phyloP scores from a whole-genome alignment of 2,888 invertebrate genomes.

The Heterodera filipjevi region DNA sequence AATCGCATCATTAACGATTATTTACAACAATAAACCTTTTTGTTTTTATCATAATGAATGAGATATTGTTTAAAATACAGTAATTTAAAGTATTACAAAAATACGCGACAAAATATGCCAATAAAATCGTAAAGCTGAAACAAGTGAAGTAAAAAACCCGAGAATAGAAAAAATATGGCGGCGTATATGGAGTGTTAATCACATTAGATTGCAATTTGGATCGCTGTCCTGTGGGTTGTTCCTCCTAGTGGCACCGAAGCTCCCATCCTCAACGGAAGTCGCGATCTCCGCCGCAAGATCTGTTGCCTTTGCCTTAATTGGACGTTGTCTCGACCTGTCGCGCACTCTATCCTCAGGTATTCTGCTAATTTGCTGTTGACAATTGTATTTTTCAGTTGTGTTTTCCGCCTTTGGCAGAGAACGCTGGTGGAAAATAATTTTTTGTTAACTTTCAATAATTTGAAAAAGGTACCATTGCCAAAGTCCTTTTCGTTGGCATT shows the following conservation, averaged over 20 bases:
- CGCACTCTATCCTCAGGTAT: background rate
- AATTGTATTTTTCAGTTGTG: background rate
- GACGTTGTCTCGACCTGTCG: background rate
- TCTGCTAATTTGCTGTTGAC: background rate
- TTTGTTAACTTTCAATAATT: background rate
- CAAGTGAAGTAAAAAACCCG: background rate
- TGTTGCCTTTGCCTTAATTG: background rate
- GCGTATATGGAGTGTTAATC: background rate
- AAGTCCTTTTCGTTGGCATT: background rate
- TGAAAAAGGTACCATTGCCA: background rate
- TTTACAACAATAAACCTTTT: too few species aligned
- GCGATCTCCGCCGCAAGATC: background rate
- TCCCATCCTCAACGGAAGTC: background rate
- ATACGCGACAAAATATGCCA: too few species aligned
- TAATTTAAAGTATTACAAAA: too few species aligned
- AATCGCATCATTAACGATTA: too few species aligned
- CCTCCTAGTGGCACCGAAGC: background rate
- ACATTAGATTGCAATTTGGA: background rate
- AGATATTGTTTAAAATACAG: too few species aligned
- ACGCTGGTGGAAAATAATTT: too few species aligned
- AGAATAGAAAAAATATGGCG: background rate
- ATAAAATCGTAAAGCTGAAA: too few species aligned
- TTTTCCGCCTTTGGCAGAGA: background rate
- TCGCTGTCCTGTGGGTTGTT: background rate
- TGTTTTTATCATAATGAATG: too few species aligned